Base-by-base conservation (phyloP, 2,888 invertebrate genomes). In the Sialis lutaria region DNA sequence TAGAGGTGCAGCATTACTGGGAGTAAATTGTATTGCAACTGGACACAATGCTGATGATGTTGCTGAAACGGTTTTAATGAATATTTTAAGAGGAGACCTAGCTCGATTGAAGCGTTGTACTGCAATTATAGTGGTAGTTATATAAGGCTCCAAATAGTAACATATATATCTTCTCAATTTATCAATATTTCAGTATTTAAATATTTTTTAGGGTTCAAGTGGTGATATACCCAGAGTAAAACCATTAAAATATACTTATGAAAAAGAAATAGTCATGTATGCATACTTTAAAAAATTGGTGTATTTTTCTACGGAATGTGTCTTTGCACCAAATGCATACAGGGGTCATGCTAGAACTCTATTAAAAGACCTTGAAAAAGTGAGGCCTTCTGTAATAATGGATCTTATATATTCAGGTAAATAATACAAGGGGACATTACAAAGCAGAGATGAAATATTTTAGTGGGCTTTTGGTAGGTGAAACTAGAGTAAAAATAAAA, bases 251-350 rank as follows among this genome's bases (percentile, higher is more conserved):
- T 97, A 96, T 62, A 82, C 92, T 0, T 98, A 96, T 63, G 98
- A 98, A 64, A 97, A 97, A 60, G 98, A 98, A 70, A 98, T 98
- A 60, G 98, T 97, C 0, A 92, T 96, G 91, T 96, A 98, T 68
- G 97, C 98, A 0, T 90, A 97, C 62, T 96, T 89, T 63, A 90
- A 91, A 62, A 87, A 89, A 59, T 68, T 98, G 32, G 82, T 96
- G 6, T 98, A 98, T 63, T 99, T 98, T 67, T 96, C 96, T 2
- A 98, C 98, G 0, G 98, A 99, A 66, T 98, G 98, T 68, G 82
- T 93, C 43, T 98, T 96, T 69, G 91, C 97, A 2, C 98, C 98
- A 1, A 93, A 98, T 69, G 96, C 98, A 0, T 96, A 96, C 63
- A 75, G 95, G 58, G 93, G 93, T 0, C 83, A 93, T 64, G 92